Base-by-base conservation (phyloP, 2,797 vertebrate species). In the Brachyalestes nurse region DNA sequence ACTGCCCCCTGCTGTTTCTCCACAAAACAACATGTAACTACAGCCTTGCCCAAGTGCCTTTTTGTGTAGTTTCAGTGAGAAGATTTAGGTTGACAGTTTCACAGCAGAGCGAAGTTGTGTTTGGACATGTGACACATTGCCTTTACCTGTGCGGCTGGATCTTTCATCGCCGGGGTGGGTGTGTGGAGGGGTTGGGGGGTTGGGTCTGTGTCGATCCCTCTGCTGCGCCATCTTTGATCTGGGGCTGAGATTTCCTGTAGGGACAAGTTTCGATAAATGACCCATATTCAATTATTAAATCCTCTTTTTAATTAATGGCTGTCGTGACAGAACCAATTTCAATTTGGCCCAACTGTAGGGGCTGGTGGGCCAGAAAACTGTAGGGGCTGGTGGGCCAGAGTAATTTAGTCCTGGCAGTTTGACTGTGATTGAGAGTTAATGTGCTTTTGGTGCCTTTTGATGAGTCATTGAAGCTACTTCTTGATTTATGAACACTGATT, bases 221-320 rank as follows among this genome's bases (percentile, higher is more conserved):
- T 70, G 49, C 62, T 67, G 21, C 69, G 14, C 57, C 53, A 8
- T 79, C 16, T 65, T 75, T 78, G 23, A 51, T 80, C 14, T 69
- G 57, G 75, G 38, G 25, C 47, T 53, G 34, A 70, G 55, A 80
- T 77, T 80, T 80, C 66, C 64, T 77, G 23, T 66, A 55, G 74
- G 28, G 72, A 71, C 45, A 75, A 45, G 74, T 38, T 34, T 40
- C 72, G 67, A 80, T 61, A 64, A 73, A 82, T 85, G 78, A 72
- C 65, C 45, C 62, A 28, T 53, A 23, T 77, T 83, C 17, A 80
- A 74, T 77, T 79, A 85, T 78, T 92, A 87, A 92, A 88, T 77
- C 88, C 88, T 87, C 85, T 90, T 88, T 91, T 89, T 91, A 92
- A 92, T 92, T 92, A 92, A 91, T 75, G 49, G 66, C 25, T 34